phyloP scores from a whole-genome alignment of 2,113 vertebrate genomes.

The Toxotes jaculatrix region DNA sequence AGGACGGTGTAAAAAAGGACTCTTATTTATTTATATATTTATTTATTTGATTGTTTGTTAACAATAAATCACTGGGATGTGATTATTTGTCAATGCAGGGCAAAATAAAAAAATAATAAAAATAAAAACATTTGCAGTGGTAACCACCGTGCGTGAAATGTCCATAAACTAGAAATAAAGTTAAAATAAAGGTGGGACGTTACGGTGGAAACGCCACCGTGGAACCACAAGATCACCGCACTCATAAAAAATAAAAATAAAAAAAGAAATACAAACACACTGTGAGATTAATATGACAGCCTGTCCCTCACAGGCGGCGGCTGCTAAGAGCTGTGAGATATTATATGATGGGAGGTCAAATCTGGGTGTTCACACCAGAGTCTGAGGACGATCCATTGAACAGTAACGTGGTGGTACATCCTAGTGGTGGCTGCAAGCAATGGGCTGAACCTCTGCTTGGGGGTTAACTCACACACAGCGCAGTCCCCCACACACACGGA shows the following conservation, averaged over 20 bases:
- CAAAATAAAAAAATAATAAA: not conserved
- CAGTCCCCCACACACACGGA: conserved; percentile 54
- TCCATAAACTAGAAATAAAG: conserved; percentile 10
- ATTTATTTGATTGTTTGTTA: not conserved
- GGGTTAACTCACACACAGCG: conserved; percentile 82
- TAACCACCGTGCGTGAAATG: conserved; percentile 32
- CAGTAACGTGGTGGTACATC: conserved; percentile 87
- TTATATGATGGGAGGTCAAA: conserved; percentile 74
- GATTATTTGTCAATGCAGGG: not conserved
- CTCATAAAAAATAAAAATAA: conserved; percentile 25
- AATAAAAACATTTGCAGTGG: not conserved
- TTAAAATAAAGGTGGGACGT: not conserved
- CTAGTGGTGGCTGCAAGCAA: conserved; percentile 86
- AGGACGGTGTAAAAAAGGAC: not conserved
- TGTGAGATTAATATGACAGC: conserved; percentile 32
- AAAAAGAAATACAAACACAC: not conserved
- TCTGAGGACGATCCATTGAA: conserved; percentile 71
- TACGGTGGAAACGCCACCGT: conserved; percentile 19
- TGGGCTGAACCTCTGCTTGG: conserved; percentile 83
- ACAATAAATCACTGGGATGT: not conserved
- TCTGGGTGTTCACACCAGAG: conserved; percentile 66
- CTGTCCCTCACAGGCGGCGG: conserved; percentile 5
- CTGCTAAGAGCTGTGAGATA: conserved; percentile 27
- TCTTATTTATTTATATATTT: not conserved
- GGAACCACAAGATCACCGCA: not conserved